Conservation (phyloP, 2,113 vertebrate genomes). For the Eclectus roratus region DNA sequence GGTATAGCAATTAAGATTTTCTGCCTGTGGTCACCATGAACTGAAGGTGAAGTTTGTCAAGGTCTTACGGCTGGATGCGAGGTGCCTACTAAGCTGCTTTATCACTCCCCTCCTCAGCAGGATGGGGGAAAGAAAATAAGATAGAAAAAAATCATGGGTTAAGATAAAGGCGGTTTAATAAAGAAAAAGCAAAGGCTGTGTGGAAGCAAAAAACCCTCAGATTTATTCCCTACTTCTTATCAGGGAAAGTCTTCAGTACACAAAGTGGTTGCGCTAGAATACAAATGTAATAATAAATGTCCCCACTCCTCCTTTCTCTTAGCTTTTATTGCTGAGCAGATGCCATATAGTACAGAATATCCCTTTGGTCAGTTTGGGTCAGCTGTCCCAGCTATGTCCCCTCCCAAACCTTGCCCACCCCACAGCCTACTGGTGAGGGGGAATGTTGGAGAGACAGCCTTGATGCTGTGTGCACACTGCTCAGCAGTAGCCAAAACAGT, state of each 20-base stretch:
- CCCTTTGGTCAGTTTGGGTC: neutral
- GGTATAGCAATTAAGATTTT: neutral
- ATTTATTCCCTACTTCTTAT: neutral
- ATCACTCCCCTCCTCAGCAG: neutral
- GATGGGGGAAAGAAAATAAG: neutral
- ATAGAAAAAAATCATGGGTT: neutral
- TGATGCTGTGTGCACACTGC: neutral
- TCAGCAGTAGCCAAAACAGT: neutral
- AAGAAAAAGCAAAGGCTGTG: neutral
- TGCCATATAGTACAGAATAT: neutral
- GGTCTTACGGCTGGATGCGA: neutral
- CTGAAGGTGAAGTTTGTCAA: neutral
- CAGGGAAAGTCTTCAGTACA: neutral
- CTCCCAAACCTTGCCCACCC: neutral
- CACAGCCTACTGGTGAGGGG: neutral
- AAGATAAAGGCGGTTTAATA: neutral
- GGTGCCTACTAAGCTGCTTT: neutral
- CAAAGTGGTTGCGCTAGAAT: neutral
- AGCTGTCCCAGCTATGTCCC: neutral
- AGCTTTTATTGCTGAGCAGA: neutral
- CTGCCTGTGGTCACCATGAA: neutral
- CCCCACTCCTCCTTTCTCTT: neutral
- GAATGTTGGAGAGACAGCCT: neutral
- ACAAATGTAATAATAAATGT: accelerated
- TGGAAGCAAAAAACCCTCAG: neutral